Conservation (phyloP, 2,888 invertebrate genomes). For the Mechanitis mazaeus region DNA sequence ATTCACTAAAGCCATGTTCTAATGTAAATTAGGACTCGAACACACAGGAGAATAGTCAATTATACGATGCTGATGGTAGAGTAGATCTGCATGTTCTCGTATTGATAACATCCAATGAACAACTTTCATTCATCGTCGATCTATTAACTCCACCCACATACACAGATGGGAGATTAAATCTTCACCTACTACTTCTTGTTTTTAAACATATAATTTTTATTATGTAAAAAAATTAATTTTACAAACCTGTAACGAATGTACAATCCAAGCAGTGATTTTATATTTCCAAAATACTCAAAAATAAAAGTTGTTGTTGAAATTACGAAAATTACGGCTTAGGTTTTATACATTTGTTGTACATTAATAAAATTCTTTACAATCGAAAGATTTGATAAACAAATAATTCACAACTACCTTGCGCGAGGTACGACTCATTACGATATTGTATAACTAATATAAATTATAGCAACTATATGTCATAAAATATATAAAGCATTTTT, state of each 20-base stretch:
- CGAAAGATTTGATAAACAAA: constrained; percentile 22
- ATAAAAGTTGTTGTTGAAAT: no score
- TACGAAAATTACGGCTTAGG: constrained; percentile 28
- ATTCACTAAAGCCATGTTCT: constrained; percentile 12
- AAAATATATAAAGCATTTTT: neutral
- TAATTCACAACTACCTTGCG: constrained; percentile 20
- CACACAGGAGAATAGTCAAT: constrained; percentile 28
- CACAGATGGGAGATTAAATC: constrained; percentile 52
- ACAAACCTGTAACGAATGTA: neutral
- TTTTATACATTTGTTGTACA: constrained; percentile 58
- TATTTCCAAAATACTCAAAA: neutral
- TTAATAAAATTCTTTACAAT: constrained; percentile 25
- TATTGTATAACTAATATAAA: constrained; percentile 12
- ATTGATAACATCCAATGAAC: constrained; percentile 69
- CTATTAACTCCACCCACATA: constrained; percentile 67
- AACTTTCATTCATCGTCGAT: constrained; percentile 59
- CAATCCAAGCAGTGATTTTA: neutral
- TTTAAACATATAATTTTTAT: neutral
- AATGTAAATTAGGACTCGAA: constrained; percentile 26
- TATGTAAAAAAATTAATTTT: no score
- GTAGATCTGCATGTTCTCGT: constrained; percentile 58
- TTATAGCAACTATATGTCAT: neutral
- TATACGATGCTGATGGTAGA: constrained; percentile 44
- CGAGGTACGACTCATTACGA: constrained; percentile 14
- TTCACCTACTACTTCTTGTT: constrained; percentile 29